Base-by-base conservation (phyloP, 2,113 vertebrate genomes). In the Myotis davidii region DNA sequence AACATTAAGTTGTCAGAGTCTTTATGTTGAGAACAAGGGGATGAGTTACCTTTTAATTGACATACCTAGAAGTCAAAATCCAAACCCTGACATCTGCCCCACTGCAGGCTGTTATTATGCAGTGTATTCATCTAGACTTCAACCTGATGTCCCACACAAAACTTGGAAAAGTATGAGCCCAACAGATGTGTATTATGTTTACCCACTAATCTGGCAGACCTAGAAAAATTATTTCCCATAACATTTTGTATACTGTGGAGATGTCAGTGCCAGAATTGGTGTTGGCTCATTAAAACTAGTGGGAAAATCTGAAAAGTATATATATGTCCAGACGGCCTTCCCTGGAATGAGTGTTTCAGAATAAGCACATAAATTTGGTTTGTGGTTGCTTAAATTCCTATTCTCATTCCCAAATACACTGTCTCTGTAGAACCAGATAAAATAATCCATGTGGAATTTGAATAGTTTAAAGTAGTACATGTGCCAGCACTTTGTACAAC, bases 331-430 rank as follows among this genome's bases (percentile, higher is more conserved):
- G 32, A 18, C 94, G 45, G 84, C 70, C 61, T 89, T 87, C 91
- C 45, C 37, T 86, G 88, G 84, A 91, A 92, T 86, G 56, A 93
- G 69, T 83, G 84, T 81, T 54, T 95, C 42, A 78, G 76, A 86
- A 96, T 74, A 95, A 96, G 76, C 81, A 95, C 76, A 96, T 95
- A 91, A 89, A 96, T 94, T 86, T 89, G 61, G 39, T 69, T 78
- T 96, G 88, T 25, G 85, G 85, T 92, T 79, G 25, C 64, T 96
- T 39, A 90, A 83, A 59, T 95, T 95, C 69, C 61, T 91, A 39
- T 87, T 86, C 14, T 86, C 86, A 89, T 54, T 54, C 73, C 45
- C n/a, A 86, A 94, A 92, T 54, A 45, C 32, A 78, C 20, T 69
- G 74, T 92, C 54, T 83, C 64, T n/a, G 69, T n/a, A 69, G 70